Evolutionary conservation across 2,113 vertebrate species (phyloP).

Genomic region (Callopanchax toddi): DNA sequence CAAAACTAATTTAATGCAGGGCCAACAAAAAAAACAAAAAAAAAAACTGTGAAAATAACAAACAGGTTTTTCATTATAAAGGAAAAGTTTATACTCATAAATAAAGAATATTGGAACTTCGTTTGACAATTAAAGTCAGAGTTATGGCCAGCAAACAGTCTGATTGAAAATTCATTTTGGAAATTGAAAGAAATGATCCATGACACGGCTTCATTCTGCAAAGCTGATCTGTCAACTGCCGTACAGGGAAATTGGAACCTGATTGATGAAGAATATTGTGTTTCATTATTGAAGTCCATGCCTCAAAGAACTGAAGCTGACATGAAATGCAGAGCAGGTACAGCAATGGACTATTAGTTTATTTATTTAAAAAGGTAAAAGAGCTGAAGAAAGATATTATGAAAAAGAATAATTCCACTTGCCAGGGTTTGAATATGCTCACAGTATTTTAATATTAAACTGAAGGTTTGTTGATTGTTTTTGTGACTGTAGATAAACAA

Average conservation of each 20-base stretch:
- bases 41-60: no score
- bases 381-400: neutral
- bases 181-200: constrained; percentile 2
- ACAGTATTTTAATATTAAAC: no score
- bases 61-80: no score
- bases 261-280: constrained; percentile 1
- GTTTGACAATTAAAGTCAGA: neutral
- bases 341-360: neutral
- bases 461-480: no score
- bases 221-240: neutral
- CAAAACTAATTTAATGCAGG: no score
- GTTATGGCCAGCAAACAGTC: neutral
- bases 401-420: no score
- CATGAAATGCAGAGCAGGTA: neutral
- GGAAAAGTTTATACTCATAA: neutral
- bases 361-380: neutral
- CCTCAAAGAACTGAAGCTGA: neutral
- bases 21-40: no score
- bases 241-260: neutral
- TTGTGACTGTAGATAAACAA: no score
- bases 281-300: neutral
- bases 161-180: constrained; percentile 1
- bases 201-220: neutral
- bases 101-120: neutral
- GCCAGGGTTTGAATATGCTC: no score